Percentiles rank a stretch among this genome's conserved stretches.
Evolutionary conservation across 2,797 vertebrate genomes (phyloP).

Genomic region (Yasuhikotakia modesta): DNA sequence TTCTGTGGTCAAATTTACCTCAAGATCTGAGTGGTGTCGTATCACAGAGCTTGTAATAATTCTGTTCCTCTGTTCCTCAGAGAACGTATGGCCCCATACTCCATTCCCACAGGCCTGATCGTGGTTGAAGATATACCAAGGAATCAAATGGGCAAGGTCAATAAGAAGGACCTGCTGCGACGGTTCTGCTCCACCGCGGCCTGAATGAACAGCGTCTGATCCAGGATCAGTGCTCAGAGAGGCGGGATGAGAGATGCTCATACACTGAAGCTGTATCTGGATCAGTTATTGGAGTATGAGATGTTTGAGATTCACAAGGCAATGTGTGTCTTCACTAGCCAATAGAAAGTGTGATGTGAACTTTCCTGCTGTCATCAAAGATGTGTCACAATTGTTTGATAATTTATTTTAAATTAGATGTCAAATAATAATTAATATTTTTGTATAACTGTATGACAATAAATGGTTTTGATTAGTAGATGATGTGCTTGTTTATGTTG

Average conservation of each 20-base stretch:
- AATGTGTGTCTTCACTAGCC: not conserved
- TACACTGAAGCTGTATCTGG: not conserved
- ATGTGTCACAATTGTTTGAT: not conserved
- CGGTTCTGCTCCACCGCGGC: conserved; percentile 74
- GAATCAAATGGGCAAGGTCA: conserved; percentile 97
- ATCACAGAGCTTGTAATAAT: not conserved
- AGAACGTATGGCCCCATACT: conserved; percentile 82
- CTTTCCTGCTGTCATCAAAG: not conserved
- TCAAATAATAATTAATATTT: not conserved
- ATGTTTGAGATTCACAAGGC: not conserved
- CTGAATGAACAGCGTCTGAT: not conserved
- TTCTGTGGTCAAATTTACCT: not conserved
- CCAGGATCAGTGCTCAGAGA: conserved; percentile 6
- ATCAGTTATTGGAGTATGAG: not conserved
- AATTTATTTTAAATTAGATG: not conserved
- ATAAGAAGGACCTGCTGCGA: conserved; percentile 89
- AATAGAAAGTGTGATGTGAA: not conserved
- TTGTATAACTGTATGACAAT: conserved; percentile 4
- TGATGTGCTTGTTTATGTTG: not conserved
- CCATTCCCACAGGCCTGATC: conserved; percentile 84
- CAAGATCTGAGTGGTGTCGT: not conserved
- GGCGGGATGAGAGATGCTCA: not conserved
- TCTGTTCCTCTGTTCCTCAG: conserved; percentile 72
- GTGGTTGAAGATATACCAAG: conserved; percentile 89
- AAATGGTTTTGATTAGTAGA: conserved; percentile 11